A percentile compares a stretch with the other conserved stretches of the same genome.
Evolutionary conservation across 1,140 invertebrate species (phyloP).

Genomic region (Platorchestia sp.): DNA sequence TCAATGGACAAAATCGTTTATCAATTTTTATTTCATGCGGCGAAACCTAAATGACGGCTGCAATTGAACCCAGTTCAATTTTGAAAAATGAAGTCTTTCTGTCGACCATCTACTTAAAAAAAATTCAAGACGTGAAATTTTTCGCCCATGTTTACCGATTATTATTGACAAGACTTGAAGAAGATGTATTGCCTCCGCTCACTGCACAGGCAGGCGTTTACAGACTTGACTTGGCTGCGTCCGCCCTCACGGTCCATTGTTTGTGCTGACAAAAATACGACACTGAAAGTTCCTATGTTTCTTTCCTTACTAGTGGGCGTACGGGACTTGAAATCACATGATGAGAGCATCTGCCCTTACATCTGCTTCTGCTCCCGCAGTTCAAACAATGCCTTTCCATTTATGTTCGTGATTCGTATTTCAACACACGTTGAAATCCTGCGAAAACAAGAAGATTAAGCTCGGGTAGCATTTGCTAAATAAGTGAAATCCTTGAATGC

Average conservation of each 20-base stretch:
- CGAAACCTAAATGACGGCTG: not conserved
- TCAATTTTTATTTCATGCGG: not conserved
- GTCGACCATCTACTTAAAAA: not conserved
- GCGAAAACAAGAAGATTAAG: not conserved
- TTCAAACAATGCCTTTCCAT: conserved; percentile 3
- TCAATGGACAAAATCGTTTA: not conserved
- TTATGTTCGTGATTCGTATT: not conserved
- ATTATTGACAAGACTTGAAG: not conserved
- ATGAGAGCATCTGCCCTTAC: not conserved
- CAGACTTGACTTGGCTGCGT: not conserved
- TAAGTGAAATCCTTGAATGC: not conserved
- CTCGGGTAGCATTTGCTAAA: not conserved
- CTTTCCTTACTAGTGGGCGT: conserved; percentile 17
- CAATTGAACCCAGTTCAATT: not conserved
- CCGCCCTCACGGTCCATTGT: not conserved
- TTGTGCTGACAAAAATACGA: not conserved
- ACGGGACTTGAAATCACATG: not conserved
- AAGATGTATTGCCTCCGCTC: not conserved
- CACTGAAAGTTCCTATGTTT: not conserved
- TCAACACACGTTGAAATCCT: not conserved
- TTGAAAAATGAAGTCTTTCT: not conserved
- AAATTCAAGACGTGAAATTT: not conserved
- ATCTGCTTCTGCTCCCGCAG: not conserved
- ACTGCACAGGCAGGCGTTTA: not conserved
- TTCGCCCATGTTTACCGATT: not conserved